phyloP scores from a whole-genome alignment of 2,888 invertebrate genomes.

The Orchestes rusci region DNA sequence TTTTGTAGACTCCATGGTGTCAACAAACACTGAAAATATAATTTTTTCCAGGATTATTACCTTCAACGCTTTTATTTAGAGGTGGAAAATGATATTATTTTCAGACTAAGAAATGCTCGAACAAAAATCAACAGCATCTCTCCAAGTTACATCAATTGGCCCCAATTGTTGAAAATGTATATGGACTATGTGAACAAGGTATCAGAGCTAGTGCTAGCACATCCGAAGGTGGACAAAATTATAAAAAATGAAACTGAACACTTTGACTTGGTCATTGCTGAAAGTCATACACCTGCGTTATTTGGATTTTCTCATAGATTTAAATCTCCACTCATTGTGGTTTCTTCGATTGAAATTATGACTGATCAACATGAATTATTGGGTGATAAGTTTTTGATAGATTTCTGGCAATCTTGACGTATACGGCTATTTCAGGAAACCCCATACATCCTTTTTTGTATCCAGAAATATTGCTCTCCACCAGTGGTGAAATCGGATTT shows the following conservation, averaged over 20 bases:
- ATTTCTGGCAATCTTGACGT: background rate
- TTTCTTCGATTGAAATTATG: constrained; percentile 30
- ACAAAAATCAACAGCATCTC: too few relatives aligned
- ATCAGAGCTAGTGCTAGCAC: constrained; percentile 21
- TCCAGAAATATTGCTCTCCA: background rate
- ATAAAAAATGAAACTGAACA: constrained; percentile 23
- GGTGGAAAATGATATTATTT: too few relatives aligned
- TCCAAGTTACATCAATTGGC: too few relatives aligned
- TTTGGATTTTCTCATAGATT: constrained; percentile 24
- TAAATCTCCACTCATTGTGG: constrained; percentile 31
- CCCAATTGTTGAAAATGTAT: constrained; percentile 17
- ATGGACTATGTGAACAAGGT: constrained; percentile 21
- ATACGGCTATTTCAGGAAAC: constrained; percentile 6
- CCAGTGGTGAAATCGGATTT: constrained; percentile 1
- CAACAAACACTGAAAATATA: too few relatives aligned
- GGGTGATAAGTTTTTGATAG: constrained; percentile 23
- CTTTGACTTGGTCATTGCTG: constrained; percentile 33
- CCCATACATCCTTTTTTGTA: constrained; percentile 7
- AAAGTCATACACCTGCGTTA: constrained; percentile 26
- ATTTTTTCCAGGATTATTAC: too few relatives aligned
- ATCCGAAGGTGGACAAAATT: constrained; percentile 26
- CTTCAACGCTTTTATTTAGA: too few relatives aligned
- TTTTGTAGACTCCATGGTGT: too few relatives aligned
- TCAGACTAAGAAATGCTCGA: too few relatives aligned
- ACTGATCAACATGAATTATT: constrained; percentile 28